Conservation (phyloP, 1,140 invertebrate species). For the Leptestheria dahalacensis region DNA sequence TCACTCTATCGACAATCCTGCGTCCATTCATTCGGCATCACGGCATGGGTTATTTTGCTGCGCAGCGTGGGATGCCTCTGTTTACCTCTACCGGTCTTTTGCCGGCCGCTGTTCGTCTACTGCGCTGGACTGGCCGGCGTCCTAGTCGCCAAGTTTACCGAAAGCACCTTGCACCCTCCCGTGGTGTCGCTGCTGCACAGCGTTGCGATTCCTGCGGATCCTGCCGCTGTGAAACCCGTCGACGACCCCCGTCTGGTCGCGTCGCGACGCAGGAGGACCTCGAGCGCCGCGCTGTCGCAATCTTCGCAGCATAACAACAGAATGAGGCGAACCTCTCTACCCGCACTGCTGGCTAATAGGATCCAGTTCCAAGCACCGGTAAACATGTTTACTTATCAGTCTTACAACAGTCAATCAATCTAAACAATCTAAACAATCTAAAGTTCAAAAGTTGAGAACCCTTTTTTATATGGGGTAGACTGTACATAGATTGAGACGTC, state of each 20-base stretch:
- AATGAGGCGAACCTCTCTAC: slow-evolving; percentile 2
- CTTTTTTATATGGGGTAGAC: too few species aligned
- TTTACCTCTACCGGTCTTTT: slow-evolving; percentile 26
- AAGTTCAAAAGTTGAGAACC: too few species aligned
- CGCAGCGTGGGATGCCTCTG: slow-evolving; percentile 28
- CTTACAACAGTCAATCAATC: too few species aligned
- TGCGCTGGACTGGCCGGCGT: slow-evolving; percentile 26
- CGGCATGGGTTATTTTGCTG: slow-evolving; percentile 15
- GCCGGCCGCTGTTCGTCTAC: slow-evolving; percentile 28
- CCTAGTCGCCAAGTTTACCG: slow-evolving; percentile 29
- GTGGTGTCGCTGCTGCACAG: background rate
- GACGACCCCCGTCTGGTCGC: slow-evolving; percentile 16
- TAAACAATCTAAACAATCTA: too few species aligned
- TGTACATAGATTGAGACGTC: too few species aligned
- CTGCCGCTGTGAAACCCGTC: slow-evolving; percentile 16
- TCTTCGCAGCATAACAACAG: background rate
- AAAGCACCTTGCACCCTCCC: slow-evolving; percentile 27
- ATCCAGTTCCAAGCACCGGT: background rate
- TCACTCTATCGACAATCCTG: background rate
- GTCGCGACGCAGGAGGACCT: slow-evolving; percentile 24
- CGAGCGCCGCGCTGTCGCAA: slow-evolving; percentile 22
- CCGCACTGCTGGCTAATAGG: slow-evolving; percentile 7
- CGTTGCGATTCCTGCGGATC: slow-evolving; percentile 21
- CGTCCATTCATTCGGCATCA: background rate
- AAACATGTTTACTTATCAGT: background rate